These are phyloP conservation scores for Anolis sagrei DNA, from an alignment of 2,113 vertebrate species.

Conservation along the genomic window DNA sequence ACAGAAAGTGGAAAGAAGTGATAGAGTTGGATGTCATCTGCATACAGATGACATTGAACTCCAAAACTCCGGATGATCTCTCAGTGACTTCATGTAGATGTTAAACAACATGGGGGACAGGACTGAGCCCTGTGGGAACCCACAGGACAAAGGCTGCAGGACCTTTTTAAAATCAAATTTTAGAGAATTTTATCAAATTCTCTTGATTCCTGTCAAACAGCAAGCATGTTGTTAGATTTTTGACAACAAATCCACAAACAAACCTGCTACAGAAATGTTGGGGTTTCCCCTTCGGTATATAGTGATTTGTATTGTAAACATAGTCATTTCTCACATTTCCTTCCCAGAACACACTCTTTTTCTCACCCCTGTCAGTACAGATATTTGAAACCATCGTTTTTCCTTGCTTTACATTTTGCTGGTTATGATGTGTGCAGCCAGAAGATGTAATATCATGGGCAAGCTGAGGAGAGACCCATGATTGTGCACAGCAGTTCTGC, in stretches of 20 bases:
- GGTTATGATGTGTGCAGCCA: background rate
- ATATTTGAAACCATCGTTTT: background rate
- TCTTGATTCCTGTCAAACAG: background rate
- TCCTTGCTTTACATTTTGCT: background rate
- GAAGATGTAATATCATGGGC: background rate
- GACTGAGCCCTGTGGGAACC: too few species aligned
- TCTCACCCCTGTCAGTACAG: background rate
- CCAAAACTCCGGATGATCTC: too few species aligned
- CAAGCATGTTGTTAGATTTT: too few species aligned
- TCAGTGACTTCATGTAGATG: too few species aligned
- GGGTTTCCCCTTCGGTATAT: background rate
- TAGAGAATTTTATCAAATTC: too few species aligned
- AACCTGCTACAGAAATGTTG: background rate
- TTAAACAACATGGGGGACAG: too few species aligned
- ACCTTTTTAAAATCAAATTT: too few species aligned
- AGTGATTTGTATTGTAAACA: background rate
- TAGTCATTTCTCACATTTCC: background rate
- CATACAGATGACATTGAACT: too few species aligned
- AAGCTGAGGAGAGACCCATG: background rate
- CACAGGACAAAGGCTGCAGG: too few species aligned
- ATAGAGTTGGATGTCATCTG: too few species aligned
- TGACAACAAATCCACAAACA: background rate
- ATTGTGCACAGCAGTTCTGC: background rate
- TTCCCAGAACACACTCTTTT: background rate
- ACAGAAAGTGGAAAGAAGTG: too few species aligned